phyloP scores from a whole-genome alignment of 2,113 vertebrate species.

The Megaceryle torquata region DNA sequence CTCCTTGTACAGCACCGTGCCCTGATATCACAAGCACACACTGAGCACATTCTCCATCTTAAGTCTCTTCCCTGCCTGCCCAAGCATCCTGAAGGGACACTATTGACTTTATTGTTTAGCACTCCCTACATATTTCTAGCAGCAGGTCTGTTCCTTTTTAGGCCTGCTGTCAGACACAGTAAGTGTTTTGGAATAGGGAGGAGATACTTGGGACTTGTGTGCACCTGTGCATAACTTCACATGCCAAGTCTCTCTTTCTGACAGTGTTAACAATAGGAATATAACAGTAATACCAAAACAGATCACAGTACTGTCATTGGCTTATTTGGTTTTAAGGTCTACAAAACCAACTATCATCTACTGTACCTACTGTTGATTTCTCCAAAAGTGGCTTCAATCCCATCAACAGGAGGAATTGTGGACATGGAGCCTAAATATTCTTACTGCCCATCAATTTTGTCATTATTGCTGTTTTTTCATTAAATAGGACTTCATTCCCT shows the following conservation, averaged over 20 bases:
- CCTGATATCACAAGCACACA: background rate
- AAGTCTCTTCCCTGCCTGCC: background rate
- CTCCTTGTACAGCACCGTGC: background rate
- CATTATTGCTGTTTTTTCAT: background rate
- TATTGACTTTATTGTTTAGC: accelerated
- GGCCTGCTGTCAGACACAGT: background rate
- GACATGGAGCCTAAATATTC: background rate
- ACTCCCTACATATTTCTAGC: background rate
- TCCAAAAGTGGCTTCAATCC: background rate
- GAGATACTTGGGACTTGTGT: background rate
- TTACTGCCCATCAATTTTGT: background rate
- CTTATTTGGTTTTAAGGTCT: background rate
- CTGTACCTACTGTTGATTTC: background rate
- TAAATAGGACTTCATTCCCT: background rate
- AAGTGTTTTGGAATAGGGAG: background rate
- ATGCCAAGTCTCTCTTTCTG: background rate
- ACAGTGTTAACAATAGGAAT: accelerated
- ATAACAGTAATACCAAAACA: background rate
- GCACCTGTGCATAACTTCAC: background rate
- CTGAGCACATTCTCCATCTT: background rate
- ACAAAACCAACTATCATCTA: background rate
- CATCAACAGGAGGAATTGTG: background rate
- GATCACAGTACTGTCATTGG: background rate
- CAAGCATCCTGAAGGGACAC: background rate
- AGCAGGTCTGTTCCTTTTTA: accelerated